Percentiles rank a stretch among this genome's conserved stretches.
phyloP scores from a whole-genome alignment of 2,888 invertebrate species.

The Agelastica alni region DNA sequence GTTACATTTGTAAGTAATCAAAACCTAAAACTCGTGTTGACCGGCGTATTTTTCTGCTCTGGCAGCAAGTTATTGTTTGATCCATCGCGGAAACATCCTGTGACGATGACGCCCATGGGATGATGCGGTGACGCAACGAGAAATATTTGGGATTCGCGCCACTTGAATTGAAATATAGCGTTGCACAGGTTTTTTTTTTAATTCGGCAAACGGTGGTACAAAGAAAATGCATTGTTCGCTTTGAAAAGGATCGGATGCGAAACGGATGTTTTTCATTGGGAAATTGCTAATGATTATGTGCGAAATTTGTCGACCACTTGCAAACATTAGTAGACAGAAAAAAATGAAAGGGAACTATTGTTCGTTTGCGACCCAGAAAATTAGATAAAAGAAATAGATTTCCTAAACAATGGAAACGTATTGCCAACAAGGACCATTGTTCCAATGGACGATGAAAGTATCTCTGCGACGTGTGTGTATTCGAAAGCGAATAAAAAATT shows the following conservation, averaged over 20 bases:
- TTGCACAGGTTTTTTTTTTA: slow-evolving; percentile 33
- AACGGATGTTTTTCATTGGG: slow-evolving; percentile 29
- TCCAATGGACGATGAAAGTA: no score
- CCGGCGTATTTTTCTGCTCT: no score
- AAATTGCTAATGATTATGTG: slow-evolving; percentile 28
- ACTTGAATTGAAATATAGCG: slow-evolving; percentile 32
- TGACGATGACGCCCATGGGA: slow-evolving; percentile 9
- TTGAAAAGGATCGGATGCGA: slow-evolving; percentile 21
- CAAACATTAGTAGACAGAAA: slow-evolving; percentile 10
- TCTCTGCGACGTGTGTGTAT: no score
- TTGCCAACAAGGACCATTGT: slow-evolving; percentile 10
- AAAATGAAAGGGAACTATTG: slow-evolving; percentile 15
- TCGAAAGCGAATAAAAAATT: no score
- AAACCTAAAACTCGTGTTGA: no score
- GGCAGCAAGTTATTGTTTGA: no score
- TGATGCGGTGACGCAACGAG: slow-evolving; percentile 22
- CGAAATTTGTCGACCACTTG: slow-evolving; percentile 23
- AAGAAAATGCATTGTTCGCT: slow-evolving; percentile 31
- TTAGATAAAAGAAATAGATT: slow-evolving; percentile 10
- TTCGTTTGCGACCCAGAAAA: slow-evolving; percentile 3
- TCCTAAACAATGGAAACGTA: slow-evolving; percentile 11
- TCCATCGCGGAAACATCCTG: no score
- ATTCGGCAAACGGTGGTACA: slow-evolving; percentile 21
- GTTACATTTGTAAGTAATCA: no score
- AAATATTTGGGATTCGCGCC: slow-evolving; percentile 30